Evolutionary conservation across 2,113 vertebrate species (phyloP).

Genomic region (Dipodomys stephensi): DNA sequence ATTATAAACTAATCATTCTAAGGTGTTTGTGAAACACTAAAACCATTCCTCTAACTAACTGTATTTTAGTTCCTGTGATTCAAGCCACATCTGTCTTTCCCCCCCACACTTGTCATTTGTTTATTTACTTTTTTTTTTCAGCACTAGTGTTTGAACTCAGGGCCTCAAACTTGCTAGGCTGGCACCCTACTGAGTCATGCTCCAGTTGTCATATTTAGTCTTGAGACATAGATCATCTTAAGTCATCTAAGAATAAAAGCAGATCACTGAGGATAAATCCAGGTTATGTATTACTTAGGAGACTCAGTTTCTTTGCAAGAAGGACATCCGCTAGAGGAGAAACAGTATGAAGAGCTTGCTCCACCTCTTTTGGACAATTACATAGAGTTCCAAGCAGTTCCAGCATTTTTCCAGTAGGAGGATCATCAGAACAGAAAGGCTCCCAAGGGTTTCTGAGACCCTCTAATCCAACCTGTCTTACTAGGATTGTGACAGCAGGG

Average conservation of each 20-base stretch:
- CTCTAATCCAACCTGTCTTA: neutral
- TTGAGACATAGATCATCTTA: neutral
- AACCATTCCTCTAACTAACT: neutral
- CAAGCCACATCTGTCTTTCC: neutral
- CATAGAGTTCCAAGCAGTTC: neutral
- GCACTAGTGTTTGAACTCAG: too few relatives aligned
- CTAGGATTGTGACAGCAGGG: neutral
- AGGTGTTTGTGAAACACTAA: neutral
- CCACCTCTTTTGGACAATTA: neutral
- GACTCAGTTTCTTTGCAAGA: constrained; percentile 1
- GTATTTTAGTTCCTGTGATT: neutral
- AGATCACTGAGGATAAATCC: neutral
- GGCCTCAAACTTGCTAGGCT: too few relatives aligned
- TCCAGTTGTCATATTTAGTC: neutral
- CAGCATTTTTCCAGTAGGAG: neutral
- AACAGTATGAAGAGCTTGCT: neutral
- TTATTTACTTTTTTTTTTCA: neutral
- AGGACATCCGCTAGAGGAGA: neutral
- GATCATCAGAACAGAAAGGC: neutral
- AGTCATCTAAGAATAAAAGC: neutral
- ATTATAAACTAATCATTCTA: neutral
- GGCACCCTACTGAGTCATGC: too few relatives aligned
- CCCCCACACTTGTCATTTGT: neutral
- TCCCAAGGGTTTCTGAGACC: neutral
- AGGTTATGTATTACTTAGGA: neutral